Base-by-base conservation (phyloP, 2,888 invertebrate species). In the Polymixis lichenea region DNA sequence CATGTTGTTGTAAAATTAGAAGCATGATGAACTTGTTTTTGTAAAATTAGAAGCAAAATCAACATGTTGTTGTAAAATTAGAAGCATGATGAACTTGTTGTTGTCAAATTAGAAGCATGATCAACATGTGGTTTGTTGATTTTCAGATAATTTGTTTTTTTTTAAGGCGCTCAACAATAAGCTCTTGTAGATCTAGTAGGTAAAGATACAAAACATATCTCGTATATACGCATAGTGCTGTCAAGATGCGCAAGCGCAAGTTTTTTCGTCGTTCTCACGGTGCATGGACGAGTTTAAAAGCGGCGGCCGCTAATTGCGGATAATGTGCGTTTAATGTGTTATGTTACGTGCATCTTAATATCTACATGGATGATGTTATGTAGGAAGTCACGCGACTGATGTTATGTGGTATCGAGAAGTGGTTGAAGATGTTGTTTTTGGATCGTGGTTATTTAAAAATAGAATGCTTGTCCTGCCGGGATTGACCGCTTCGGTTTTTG, bases 281-380 rank as follows among this genome's bases (percentile, higher is more conserved):
- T 87, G 79, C 69, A 71, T 85, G 75, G 76, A 72, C 85, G 83
- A 77, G 87, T 78, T 82, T 87, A 78, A 83, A 72, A 81, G 72
- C 83, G 77, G 83, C 74, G 78, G 77, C 72, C 84, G 69, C 87
- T 88, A 88, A 88, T 88, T 88, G 87, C 83, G 71, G 84, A 86
- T 88, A 87, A 88, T 84, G 81, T 77, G 80, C 77, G 82, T 77
- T 86, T 86, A 87, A 85, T 80, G 82, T 82, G 84, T 81, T 85
- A 80, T 87, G 88, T 87, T 87, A 85, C 85, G 84, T 81, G 84
- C 86, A 86, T 87, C 81, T 87, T 81, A 87, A 87, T 86, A 85
- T 85, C 60, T 71, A 56, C 77, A 64, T 72, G 81, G 64, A 74
- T 72, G 67, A 74, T 74, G 70, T 80, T 78, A 78, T 74, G 78